Percentiles rank a stretch among this genome's conserved stretches.
phyloP scores from a whole-genome alignment of 2,113 vertebrate species.

The Fregetta grallaria region DNA sequence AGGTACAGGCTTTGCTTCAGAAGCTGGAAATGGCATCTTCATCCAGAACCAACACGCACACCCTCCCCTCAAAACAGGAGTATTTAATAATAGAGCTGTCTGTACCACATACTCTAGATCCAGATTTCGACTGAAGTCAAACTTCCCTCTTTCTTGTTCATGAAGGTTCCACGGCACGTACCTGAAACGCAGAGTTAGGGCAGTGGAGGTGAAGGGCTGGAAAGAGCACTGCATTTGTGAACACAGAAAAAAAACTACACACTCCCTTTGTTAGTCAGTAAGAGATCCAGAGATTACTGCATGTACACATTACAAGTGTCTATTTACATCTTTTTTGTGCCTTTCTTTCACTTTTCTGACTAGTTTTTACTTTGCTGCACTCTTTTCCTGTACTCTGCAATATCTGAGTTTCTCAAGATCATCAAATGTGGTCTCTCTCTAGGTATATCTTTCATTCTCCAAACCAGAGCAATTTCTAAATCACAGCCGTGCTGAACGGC shows the following conservation, averaged over 20 bases:
- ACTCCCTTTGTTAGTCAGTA: neutral
- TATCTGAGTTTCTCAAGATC: neutral
- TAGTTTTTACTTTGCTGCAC: neutral
- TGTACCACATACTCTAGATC: conserved; percentile 83
- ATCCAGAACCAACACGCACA: fast-evolving
- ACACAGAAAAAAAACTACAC: neutral
- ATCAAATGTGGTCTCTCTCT: neutral
- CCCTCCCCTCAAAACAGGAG: neutral
- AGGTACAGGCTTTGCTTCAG: neutral
- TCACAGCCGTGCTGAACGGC: neutral
- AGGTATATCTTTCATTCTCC: neutral
- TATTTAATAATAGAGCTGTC: neutral
- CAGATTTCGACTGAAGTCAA: conserved; percentile 85
- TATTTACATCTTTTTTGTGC: neutral
- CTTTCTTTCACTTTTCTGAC: neutral
- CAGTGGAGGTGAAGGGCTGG: neutral
- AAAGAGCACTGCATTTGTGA: neutral
- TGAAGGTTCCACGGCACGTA: conserved; percentile 93
- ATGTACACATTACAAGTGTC: neutral
- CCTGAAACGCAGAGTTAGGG: conserved; percentile 57
- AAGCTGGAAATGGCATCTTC: neutral
- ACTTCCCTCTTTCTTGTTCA: conserved; percentile 81
- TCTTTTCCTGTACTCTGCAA: neutral
- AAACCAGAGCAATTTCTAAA: neutral
- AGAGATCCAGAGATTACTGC: neutral